Conservation (phyloP, 1,140 invertebrate species). For the Rhagoletis zephyria region DNA sequence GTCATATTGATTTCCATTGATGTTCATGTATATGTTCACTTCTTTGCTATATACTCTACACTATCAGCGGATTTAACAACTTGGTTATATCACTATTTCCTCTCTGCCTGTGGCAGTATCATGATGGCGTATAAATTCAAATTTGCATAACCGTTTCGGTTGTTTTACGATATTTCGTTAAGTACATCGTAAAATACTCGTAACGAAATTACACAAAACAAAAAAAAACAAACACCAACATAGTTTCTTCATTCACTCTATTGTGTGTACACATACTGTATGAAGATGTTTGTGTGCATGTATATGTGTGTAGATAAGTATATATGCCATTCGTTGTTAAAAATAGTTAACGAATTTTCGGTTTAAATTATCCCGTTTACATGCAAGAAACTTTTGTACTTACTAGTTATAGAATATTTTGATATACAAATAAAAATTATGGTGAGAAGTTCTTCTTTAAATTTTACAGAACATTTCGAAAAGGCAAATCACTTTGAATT, state of each 20-base stretch:
- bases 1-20: neutral
- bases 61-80: neutral
- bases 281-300: neutral
- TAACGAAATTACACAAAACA: neutral
- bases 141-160: slow-evolving; percentile 41
- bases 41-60: neutral
- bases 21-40: neutral
- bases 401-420: too few relatives aligned
- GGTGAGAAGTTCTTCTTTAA: too few relatives aligned
- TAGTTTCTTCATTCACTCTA: neutral
- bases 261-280: neutral
- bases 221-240: neutral
- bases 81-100: neutral
- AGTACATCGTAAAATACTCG: slow-evolving; percentile 29
- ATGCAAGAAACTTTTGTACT: too few relatives aligned
- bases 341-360: too few relatives aligned
- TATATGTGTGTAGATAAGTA: neutral
- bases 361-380: too few relatives aligned
- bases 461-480: too few relatives aligned
- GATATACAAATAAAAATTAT: too few relatives aligned
- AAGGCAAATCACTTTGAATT: too few relatives aligned
- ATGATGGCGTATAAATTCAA: neutral
- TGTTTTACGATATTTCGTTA: slow-evolving; percentile 30
- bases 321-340: too few relatives aligned
- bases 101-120: neutral